Base-by-base conservation (phyloP, 2,113 vertebrate species). In the Laterallus jamaicensis region DNA sequence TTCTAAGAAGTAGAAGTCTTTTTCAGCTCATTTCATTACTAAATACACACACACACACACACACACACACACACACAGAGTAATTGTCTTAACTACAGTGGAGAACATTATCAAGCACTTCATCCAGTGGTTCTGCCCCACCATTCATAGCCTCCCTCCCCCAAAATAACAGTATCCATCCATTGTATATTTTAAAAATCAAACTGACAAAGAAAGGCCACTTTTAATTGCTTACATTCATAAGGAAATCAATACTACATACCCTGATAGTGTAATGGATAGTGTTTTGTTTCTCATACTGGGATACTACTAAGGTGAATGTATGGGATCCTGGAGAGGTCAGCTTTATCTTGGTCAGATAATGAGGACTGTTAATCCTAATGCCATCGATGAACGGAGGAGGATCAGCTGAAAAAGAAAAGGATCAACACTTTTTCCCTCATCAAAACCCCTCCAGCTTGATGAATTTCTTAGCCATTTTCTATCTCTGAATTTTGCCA, bases 221-320 rank as follows among this genome's bases (percentile, higher is more conserved):
- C 6, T 59, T 88, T 66, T 19, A 55, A 24, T 28, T 31, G 12
- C 35, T 81, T 42, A 37, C 32, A 35, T 60, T 52, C 12, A 14
- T 56, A 47, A 39, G 11, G 13, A 63, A 58, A 49, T 50, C 10
- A 47, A 16, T 29, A 26, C 24, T 71, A 97, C 98, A 79, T 97
- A 99, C 99, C 98, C 99, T 97, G 76, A 99, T 95, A 1, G 99
- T 99, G 97, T 99, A 99, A 96, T 99, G 99, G 97, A 99, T 99
- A 67, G 99, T 99, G 97, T 99, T 99, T 97, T 99, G 99, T 75
- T 99, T 99, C 96, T 99, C 99, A 49, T 99, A 99, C 95, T 99
- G 99, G 82, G 99, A 99, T 40, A 99, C 99, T 97, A 99, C 99
- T 81, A 99, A 97, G 1, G 99, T 99, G 95, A 99, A 99, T 1